Base-by-base conservation (phyloP, 2,888 invertebrate species). In the Phortica okadai region DNA sequence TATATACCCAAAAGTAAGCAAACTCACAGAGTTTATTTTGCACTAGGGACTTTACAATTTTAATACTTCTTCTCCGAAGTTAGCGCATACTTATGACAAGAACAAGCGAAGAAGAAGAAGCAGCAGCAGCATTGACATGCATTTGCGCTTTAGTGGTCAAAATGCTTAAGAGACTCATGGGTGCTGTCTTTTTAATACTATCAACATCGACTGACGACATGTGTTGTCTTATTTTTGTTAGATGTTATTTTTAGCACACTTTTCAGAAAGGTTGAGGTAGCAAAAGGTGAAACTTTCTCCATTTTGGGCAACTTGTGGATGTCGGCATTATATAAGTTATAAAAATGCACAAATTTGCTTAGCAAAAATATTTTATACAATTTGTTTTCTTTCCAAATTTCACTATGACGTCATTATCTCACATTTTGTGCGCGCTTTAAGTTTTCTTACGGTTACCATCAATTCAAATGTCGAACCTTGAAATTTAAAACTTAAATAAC, bases 401-500 rank as follows among this genome's bases (percentile, higher is more conserved):
- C 33, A 33, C 1, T 3, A 2, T 33, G 3, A 33, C 3, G 33
- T 3, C 33, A 33, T 33, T 33, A 33, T 2, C 33, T 2, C 33
- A 33, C 33, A 33, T 14, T 50, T 50, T 50, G 50, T 50, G 50
- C 10, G 14, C 50, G 6, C 50, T 50, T 50, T 50, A 8, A 14
- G 50, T 11, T 8, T 1, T 14, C 8, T 50, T 50, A 50, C 50
- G 5, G 50, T 14, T 5, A 50, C 1, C 50, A 14, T 1, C 50
- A 5, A 2, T 11, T 2, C 10, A 50, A 62, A 21, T 62, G 59
- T 62, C 25, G 21, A 62, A 62, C 59, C 59, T 62, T 62, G 59
- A 21, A 62, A 62, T 16, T 62, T 16, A 62, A 62, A 62, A 62
- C 6, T 62, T 16, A 56, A 62, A 62, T 62, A 25, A 21, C 25